Conservation (phyloP, 35 echinoderm and acorn worm genomes). For the Acanthaster planci region DNA sequence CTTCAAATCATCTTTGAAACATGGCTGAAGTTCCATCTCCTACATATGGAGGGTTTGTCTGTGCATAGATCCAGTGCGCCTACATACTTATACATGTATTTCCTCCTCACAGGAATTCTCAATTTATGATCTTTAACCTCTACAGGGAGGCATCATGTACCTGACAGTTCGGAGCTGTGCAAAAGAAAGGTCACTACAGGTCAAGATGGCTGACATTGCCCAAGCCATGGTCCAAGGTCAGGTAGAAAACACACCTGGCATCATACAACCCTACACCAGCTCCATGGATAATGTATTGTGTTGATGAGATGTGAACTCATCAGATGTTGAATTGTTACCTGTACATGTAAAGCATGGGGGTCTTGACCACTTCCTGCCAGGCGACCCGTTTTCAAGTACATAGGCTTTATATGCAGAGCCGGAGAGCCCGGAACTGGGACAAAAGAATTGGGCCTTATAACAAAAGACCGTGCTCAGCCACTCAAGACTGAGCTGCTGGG, state of each 20-base stretch:
- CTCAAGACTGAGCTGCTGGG: too few relatives aligned
- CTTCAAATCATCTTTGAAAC: too few relatives aligned
- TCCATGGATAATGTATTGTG: slow-evolving; percentile 58
- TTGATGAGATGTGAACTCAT: background rate
- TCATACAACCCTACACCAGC: slow-evolving; percentile 47
- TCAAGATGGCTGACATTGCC: slow-evolving; percentile 59
- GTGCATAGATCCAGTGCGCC: too few relatives aligned
- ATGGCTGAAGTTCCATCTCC: too few relatives aligned
- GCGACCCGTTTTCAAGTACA: too few relatives aligned
- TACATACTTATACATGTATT: too few relatives aligned
- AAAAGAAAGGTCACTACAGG: slow-evolving; percentile 26
- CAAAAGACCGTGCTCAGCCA: too few relatives aligned
- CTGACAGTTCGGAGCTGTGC: slow-evolving; percentile 70
- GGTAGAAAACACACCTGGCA: slow-evolving; percentile 16
- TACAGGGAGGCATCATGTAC: slow-evolving; percentile 79
- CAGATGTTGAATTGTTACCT: background rate
- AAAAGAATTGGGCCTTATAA: too few relatives aligned
- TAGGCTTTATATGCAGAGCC: too few relatives aligned
- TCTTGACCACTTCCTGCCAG: background rate
- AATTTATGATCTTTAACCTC: background rate
- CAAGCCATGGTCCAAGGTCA: slow-evolving; percentile 69
- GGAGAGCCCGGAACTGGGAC: too few relatives aligned
- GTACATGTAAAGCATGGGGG: background rate
- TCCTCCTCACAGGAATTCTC: too few relatives aligned
- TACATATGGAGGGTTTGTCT: too few relatives aligned